These are phyloP conservation scores for Ailuropoda melanoleuca DNA, from an alignment of 2,113 vertebrate genomes.

Conservation along the genomic window DNA sequence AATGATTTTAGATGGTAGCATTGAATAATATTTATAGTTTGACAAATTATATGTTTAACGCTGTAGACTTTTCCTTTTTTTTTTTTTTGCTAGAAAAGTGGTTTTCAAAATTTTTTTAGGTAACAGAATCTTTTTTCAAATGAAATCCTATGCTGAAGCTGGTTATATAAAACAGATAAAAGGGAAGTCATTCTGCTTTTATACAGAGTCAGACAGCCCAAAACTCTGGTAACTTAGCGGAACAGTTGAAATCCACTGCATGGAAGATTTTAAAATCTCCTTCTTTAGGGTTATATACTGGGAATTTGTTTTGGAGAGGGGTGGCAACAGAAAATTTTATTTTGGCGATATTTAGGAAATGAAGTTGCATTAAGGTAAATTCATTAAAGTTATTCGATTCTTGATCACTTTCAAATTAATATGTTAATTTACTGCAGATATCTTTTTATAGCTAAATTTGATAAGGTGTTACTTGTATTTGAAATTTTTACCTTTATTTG, in stretches of 20 bases:
- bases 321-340: not conserved
- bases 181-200: not conserved
- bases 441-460: not conserved
- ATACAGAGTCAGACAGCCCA: not conserved
- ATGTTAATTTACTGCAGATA: not conserved
- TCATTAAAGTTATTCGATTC: not conserved
- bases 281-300: not conserved
- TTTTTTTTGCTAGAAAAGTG: not conserved
- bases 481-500: not conserved
- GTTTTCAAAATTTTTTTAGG: not conserved
- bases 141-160: not conserved
- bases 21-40: conserved; percentile 36
- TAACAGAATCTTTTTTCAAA: not conserved
- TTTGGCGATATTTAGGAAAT: not conserved
- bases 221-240: not conserved
- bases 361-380: not conserved
- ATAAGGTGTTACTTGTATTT: not conserved
- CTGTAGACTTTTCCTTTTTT: not conserved
- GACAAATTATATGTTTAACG: not conserved
- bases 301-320: not conserved
- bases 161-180: conserved; percentile 26
- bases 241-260: not conserved
- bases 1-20: not conserved
- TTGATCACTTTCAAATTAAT: not conserved
- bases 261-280: not conserved